These are phyloP conservation scores for Drosophila melanica DNA, from an alignment of 1,140 invertebrate species.

Conservation along the genomic window DNA sequence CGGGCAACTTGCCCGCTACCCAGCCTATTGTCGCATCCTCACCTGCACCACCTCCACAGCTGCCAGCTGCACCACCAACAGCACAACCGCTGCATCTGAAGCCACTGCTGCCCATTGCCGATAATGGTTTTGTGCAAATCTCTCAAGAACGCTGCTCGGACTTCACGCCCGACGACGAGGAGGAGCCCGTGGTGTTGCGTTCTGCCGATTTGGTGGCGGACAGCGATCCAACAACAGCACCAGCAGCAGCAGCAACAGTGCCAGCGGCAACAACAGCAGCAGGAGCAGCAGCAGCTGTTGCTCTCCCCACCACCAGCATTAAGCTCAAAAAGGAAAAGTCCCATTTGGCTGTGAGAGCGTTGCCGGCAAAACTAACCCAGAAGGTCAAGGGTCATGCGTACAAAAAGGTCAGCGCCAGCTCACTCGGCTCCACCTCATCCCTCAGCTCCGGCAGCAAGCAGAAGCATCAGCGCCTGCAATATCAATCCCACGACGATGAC, in stretches of 20 bases:
- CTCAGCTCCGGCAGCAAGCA: slow-evolving; percentile 75
- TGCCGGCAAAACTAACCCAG: slow-evolving; percentile 78
- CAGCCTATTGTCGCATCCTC: not conserved
- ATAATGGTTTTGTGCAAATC: slow-evolving; percentile 83
- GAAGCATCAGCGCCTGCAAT: slow-evolving; percentile 76
- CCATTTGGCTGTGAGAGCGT: slow-evolving; percentile 75
- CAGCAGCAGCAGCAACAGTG: not conserved
- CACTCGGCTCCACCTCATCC: slow-evolving; percentile 68
- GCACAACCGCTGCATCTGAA: slow-evolving; percentile 35
- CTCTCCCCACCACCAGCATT: slow-evolving; percentile 5
- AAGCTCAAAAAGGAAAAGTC: slow-evolving; percentile 82
- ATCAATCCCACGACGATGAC: slow-evolving; percentile 77
- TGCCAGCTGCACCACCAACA: slow-evolving; percentile 1
- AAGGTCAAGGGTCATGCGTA: slow-evolving; percentile 80
- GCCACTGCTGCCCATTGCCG: slow-evolving; percentile 77
- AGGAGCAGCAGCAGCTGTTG: not conserved
- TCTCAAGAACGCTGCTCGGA: slow-evolving; percentile 81
- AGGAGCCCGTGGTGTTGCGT: slow-evolving; percentile 81
- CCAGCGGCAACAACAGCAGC: slow-evolving; percentile 28
- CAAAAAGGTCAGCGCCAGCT: slow-evolving; percentile 68
- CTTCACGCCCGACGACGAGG: slow-evolving; percentile 81
- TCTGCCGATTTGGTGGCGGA: slow-evolving; percentile 63
- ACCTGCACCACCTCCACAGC: not conserved
- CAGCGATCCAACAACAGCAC: slow-evolving; percentile 16
- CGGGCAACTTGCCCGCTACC: slow-evolving; percentile 9